These are phyloP conservation scores for Garrulus glandarius DNA, from an alignment of 2,797 vertebrate species.

Conservation along the genomic window DNA sequence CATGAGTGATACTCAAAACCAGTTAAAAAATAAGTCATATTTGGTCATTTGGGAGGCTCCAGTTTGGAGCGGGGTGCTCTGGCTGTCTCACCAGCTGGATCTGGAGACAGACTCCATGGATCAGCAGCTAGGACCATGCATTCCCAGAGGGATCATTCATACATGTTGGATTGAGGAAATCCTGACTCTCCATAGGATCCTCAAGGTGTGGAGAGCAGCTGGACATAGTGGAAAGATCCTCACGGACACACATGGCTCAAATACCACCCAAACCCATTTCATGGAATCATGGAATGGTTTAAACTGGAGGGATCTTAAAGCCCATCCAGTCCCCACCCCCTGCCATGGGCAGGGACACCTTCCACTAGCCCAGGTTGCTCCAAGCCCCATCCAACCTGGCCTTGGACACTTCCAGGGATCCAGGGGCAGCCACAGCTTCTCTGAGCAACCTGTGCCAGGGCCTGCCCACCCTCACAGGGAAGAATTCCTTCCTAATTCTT, in stretches of 20 bases:
- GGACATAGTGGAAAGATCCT: neutral
- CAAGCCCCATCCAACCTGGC: fast-evolving
- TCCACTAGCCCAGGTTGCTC: fast-evolving
- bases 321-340: no score
- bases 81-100: neutral
- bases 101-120: neutral
- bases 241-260: fast-evolving
- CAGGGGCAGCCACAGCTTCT: neutral
- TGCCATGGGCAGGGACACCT: neutral
- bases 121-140: fast-evolving
- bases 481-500: neutral
- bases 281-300: neutral
- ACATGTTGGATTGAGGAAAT: fast-evolving
- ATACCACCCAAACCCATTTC: neutral
- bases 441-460: neutral
- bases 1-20: neutral
- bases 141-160: neutral
- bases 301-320: neutral
- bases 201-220: neutral
- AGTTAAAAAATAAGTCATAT: neutral
- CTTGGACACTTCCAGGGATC: neutral
- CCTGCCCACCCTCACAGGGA: fast-evolving
- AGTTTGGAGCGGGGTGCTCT: neutral
- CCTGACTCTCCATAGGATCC: neutral
- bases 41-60: neutral